A percentile compares a stretch with the other conserved stretches of the same genome.
Evolutionary conservation across 2,797 vertebrate species (phyloP).

Genomic region (Poecile montanus): DNA sequence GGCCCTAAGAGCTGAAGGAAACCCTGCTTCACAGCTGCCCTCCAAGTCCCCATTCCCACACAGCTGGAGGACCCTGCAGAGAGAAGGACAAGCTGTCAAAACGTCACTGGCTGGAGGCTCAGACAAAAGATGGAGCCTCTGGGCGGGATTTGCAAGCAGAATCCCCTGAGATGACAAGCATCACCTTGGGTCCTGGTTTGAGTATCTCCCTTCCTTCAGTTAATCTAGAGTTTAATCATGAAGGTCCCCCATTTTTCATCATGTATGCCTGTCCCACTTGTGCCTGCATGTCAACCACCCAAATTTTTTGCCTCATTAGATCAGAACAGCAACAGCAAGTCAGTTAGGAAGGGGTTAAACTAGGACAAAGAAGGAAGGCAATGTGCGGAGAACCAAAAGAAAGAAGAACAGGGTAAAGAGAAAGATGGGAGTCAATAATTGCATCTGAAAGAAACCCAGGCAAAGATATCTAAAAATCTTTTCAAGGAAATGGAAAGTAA

Average conservation of each 20-base stretch:
- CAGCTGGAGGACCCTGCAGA: neutral
- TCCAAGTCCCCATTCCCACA: neutral
- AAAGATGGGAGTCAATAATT: neutral
- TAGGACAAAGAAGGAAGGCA: neutral
- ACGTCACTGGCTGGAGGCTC: neutral
- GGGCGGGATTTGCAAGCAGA: neutral
- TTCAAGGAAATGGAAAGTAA: conserved; percentile 17
- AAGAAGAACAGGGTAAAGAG: neutral
- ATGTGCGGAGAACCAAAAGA: neutral
- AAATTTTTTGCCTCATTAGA: neutral
- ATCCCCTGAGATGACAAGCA: neutral
- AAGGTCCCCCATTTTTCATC: neutral
- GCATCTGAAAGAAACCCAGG: neutral
- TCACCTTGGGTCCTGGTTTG: neutral
- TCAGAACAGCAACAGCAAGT: neutral
- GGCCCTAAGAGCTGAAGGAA: neutral
- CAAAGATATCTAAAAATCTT: neutral
- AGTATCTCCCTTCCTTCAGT: neutral
- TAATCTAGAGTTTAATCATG: neutral
- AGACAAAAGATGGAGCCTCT: neutral
- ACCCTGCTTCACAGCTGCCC: neutral
- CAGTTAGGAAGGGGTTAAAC: neutral
- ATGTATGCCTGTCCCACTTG: neutral
- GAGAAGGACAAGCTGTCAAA: neutral
- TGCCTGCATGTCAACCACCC: neutral